A percentile compares a stretch with the other conserved stretches of the same genome.
These are phyloP conservation scores for Atrina japonica DNA, from an alignment of 2,888 invertebrate species.

Conservation along the genomic window DNA sequence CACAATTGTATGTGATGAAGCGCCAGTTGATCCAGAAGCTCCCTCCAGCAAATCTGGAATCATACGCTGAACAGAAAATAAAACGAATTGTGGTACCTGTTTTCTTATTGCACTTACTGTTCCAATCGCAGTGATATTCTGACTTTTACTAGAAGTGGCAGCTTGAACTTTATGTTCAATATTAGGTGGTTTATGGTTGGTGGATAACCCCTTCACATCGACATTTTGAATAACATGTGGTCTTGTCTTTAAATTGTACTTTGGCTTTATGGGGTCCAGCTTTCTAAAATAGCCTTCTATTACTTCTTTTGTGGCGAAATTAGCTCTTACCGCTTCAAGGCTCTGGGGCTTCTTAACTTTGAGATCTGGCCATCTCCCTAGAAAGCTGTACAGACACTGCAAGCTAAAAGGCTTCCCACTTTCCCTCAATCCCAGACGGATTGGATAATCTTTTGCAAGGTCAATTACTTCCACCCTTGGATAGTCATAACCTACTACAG, in stretches of 20 bases:
- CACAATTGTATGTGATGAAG: constrained; percentile 24
- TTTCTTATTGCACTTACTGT: constrained; percentile 31
- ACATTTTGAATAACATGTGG: constrained; percentile 47
- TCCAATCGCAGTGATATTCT: constrained; percentile 29
- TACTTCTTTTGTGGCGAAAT: constrained; percentile 23
- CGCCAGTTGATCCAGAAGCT: constrained; percentile 34
- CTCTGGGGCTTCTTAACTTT: constrained; percentile 36
- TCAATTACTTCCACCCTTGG: constrained; percentile 43
- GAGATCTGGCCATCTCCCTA: constrained; percentile 49
- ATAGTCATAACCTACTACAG: constrained; percentile 37
- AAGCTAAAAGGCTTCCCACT: constrained; percentile 30
- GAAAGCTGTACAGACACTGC: constrained; percentile 47
- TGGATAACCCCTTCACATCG: constrained; percentile 47
- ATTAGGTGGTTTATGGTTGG: constrained; percentile 36
- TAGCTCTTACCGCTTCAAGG: constrained; percentile 22
- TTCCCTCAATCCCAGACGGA: constrained; percentile 29
- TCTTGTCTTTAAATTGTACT: constrained; percentile 42
- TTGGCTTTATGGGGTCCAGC: constrained; percentile 36
- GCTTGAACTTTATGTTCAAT: constrained; percentile 26
- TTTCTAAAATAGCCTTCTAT: constrained; percentile 42
- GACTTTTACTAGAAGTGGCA: constrained; percentile 31
- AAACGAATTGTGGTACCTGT: constrained; percentile 33
- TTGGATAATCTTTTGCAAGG: constrained; percentile 47
- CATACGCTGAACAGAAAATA: constrained; percentile 4
- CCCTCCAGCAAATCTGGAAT: constrained; percentile 22